Evolutionary conservation across 1,140 invertebrate genomes (phyloP), one percentile per base, ranked within the genome.

Genomic region (Drosophila pallidifrons): DNA sequence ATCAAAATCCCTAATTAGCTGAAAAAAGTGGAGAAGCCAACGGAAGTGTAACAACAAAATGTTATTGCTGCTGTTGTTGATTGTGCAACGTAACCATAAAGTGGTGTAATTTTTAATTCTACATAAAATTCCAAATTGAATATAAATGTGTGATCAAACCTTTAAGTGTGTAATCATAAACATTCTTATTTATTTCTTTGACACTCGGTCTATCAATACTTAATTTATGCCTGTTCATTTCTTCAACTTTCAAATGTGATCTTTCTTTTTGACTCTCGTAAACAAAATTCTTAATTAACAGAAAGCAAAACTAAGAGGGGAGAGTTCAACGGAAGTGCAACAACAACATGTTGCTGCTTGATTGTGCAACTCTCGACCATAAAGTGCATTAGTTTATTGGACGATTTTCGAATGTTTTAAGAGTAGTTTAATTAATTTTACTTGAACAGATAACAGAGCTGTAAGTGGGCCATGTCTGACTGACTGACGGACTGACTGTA

Each of bases 381-480:
- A 64, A 45, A 65, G 2, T 41, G 32, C 28, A 71, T 43, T 51
- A 25, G 35, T 68, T 68, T 74, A 68, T 68, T 49, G 13, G 35
- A 43, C 25, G 35, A 49, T 55, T 57, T 35, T 30, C 13, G 28
- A 16, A 69, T 69, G 60, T 46, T 46, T 51, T 25, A 38, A 16
- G 25, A 58, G 45, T n/a, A 30, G 30, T 64, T 75, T 75, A 71
- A 75, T 75, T 75, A 75, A 59, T 43, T 71, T 72, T 15, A 38
- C 47, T 63, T 30, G 35, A 3, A 28, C 72, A 57, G 72, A 71
- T 60, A 72, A 72, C 8, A 55, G 13, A 43, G 45, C 28, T 28
- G 32, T 35, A 75, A 75, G 43, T 75, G 67, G 73, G 59, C 47
- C 71, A 61, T 25, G 32, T 41, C 58, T 25, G 11, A 11, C 28